Conservation (phyloP, 2,113 vertebrate species). For the Thalassarche chlororhynchos region DNA sequence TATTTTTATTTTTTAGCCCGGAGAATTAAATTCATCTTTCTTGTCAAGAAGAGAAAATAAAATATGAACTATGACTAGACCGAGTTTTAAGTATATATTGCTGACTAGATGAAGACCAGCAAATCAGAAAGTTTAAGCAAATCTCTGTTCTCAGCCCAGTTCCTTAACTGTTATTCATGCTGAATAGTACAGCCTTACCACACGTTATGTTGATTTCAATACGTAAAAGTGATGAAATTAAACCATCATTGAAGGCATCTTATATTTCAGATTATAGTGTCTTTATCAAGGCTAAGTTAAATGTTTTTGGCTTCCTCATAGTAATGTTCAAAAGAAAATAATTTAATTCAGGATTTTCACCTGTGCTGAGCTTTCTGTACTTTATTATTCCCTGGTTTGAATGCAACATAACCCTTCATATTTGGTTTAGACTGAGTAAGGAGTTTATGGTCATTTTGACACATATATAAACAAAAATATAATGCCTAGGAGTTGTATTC, state of each 20-base stretch:
- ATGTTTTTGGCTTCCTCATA: fast-evolving
- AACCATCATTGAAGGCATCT: neutral
- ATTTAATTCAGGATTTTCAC: neutral
- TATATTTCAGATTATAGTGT: neutral
- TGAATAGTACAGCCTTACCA: neutral
- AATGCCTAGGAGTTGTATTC: neutral
- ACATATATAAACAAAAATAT: neutral
- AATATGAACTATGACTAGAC: neutral
- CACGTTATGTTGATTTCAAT: neutral
- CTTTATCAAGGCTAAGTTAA: neutral
- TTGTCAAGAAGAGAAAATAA: neutral
- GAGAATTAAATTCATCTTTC: neutral
- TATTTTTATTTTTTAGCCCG: neutral
- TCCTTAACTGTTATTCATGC: neutral
- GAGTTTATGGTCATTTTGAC: neutral
- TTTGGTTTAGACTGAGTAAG: neutral
- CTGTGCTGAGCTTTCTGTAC: too few species aligned
- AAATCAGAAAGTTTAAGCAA: neutral
- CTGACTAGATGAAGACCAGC: neutral
- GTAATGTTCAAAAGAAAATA: neutral
- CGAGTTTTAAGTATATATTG: neutral
- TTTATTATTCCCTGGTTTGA: neutral
- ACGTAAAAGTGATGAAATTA: neutral
- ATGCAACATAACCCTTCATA: neutral
- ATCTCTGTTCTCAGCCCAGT: neutral